These are phyloP conservation scores for Phoenoteleia sp. DNA, from an alignment of 2,888 invertebrate species.

Conservation along the genomic window DNA sequence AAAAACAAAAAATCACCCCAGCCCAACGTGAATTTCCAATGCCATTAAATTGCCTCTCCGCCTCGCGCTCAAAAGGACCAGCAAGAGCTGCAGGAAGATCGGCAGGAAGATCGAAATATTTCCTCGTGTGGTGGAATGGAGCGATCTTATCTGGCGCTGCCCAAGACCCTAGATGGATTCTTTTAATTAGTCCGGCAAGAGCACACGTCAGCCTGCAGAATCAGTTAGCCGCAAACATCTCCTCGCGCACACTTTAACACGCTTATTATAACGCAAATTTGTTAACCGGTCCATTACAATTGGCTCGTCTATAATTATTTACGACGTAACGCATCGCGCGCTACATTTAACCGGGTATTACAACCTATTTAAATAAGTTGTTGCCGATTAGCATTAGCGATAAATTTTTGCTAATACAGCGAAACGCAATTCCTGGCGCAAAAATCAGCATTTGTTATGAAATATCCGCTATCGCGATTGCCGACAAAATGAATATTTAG, in stretches of 20 bases:
- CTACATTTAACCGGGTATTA: conserved; percentile 59
- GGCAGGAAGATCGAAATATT: conserved; percentile 69
- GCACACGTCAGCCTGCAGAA: conserved; percentile 75
- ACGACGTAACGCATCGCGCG: conserved; percentile 32
- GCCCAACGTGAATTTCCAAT: conserved; percentile 60
- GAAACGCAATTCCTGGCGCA: not conserved
- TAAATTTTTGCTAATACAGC: not conserved
- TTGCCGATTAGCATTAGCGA: conserved; percentile 43
- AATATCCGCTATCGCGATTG: not conserved
- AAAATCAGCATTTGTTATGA: not conserved
- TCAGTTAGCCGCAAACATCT: conserved; percentile 71
- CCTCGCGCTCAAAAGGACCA: conserved; percentile 53
- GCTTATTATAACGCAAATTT: conserved; percentile 69
- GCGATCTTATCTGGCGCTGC: conserved; percentile 76
- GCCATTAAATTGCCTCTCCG: conserved; percentile 56
- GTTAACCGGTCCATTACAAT: conserved; percentile 68
- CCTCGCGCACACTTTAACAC: conserved; percentile 53
- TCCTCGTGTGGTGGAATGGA: conserved; percentile 66
- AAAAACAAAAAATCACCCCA: conserved; percentile 33
- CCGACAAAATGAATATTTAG: not conserved
- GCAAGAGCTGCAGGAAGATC: conserved; percentile 49
- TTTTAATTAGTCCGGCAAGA: conserved; percentile 84
- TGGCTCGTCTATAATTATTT: conserved; percentile 67
- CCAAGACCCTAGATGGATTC: conserved; percentile 79
- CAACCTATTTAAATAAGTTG: conserved; percentile 68